These are phyloP conservation scores for Myodes glareolus DNA, from an alignment of 2,113 vertebrate species.

Conservation along the genomic window DNA sequence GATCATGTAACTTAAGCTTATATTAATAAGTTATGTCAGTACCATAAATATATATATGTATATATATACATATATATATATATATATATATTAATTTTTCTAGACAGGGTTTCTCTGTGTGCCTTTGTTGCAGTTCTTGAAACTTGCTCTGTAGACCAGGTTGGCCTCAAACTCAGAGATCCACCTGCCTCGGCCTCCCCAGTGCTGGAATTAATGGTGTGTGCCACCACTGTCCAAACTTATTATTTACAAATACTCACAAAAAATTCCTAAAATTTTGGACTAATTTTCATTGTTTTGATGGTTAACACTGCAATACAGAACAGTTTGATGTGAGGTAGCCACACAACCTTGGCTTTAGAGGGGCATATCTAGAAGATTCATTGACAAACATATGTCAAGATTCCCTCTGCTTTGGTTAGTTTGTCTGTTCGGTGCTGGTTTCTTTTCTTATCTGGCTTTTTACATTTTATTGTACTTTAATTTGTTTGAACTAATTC, in stretches of 20 bases:
- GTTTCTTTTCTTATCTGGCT: neutral
- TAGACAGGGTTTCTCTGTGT: no score
- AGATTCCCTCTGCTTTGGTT: neutral
- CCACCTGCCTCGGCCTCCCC: no score
- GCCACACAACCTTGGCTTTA: neutral
- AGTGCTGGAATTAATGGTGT: no score
- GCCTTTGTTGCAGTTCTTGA: no score
- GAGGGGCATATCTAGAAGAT: neutral
- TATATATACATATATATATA: neutral
- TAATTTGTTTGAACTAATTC: neutral
- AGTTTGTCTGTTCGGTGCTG: neutral
- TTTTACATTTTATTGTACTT: neutral
- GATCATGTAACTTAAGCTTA: neutral
- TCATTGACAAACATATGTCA: neutral
- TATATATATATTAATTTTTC: neutral
- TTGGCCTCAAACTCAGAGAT: no score
- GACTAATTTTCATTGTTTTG: neutral
- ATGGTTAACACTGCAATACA: neutral
- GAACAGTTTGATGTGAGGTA: neutral
- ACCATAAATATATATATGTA: neutral
- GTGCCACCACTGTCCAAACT: no score
- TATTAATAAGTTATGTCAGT: neutral
- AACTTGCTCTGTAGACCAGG: no score
- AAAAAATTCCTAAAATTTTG: neutral
- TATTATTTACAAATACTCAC: neutral